phyloP scores from a whole-genome alignment of 2,888 invertebrate genomes.

The Iselma pallidipennis region DNA sequence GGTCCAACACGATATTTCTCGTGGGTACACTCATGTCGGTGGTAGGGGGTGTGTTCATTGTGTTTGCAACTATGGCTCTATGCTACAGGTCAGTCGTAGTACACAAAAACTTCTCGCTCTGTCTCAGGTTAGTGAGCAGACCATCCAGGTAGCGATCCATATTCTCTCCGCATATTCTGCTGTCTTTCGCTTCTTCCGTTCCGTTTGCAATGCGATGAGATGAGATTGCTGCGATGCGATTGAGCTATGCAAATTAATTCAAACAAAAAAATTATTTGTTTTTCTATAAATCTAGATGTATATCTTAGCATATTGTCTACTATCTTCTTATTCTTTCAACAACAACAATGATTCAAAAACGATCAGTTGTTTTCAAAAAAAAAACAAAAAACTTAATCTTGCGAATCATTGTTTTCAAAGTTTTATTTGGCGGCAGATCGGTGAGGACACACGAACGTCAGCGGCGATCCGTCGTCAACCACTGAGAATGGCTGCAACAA shows the following conservation, averaged over 20 bases:
- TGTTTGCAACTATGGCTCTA: conserved; percentile 98
- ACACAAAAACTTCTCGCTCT: conserved; percentile 98
- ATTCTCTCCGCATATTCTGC: conserved; percentile 45
- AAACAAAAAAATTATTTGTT: not conserved
- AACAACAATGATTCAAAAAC: not conserved
- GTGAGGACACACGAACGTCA: not conserved
- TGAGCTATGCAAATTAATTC: not conserved
- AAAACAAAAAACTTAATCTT: too few species aligned
- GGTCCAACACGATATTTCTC: conserved; percentile 96
- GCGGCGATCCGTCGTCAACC: conserved; percentile 10
- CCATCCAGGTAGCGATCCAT: conserved; percentile 66
- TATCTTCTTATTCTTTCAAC: not conserved
- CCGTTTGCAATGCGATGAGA: conserved; percentile 28
- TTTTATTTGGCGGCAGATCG: conserved; percentile 5
- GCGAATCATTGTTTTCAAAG: too few species aligned
- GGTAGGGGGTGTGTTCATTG: conserved; percentile 98
- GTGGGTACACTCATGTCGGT: conserved; percentile 98
- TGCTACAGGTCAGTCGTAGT: conserved; percentile 99
- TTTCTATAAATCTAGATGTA: not conserved
- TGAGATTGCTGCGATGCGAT: not conserved
- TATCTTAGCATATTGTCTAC: not conserved
- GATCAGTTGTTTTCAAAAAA: conserved; percentile 1
- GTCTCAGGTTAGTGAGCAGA: conserved; percentile 98
- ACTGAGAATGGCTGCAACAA: conserved; percentile 19
- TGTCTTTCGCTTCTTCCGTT: conserved; percentile 49